Conservation (phyloP, 2,113 vertebrate genomes). For the Microtus ochrogaster region DNA sequence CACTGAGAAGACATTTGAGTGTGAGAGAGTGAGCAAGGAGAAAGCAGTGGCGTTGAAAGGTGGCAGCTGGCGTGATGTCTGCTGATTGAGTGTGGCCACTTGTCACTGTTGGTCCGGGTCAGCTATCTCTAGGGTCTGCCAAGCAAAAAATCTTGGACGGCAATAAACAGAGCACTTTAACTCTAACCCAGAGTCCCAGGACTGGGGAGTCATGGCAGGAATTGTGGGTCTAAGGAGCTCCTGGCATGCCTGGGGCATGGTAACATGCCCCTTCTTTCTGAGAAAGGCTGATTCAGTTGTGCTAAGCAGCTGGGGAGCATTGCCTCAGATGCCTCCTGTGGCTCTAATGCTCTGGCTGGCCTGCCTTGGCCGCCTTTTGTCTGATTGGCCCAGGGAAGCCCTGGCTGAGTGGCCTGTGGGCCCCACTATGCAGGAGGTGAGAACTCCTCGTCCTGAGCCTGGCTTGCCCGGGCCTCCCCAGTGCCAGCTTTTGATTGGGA, state of each 20-base stretch:
- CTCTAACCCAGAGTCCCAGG: not conserved
- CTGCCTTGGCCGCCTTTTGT: not conserved
- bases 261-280: not conserved
- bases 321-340: conserved; percentile 56
- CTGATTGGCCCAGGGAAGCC: conserved; percentile 16
- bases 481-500: conserved; percentile 70
- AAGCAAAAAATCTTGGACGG: conserved; percentile 45
- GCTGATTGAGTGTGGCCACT: conserved; percentile 32
- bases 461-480: not conserved
- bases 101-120: conserved; percentile 61
- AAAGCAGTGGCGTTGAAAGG: not conserved
- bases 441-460: conserved; percentile 41
- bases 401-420: conserved; percentile 52
- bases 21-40: not conserved
- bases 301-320: conserved; percentile 51
- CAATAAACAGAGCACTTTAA: conserved; percentile 60
- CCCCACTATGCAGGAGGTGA: conserved; percentile 53
- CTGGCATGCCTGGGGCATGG: conserved; percentile 12
- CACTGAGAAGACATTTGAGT: not conserved
- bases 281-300: not conserved
- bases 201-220: not conserved
- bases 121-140: not conserved
- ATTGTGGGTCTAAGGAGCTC: conserved; percentile 30
- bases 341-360: conserved; percentile 15
- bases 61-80: not conserved